Percentiles rank a stretch among this genome's conserved stretches.
These are phyloP conservation scores for Pristionchus arcanus DNA, from an alignment of 2,888 invertebrate genomes.

Conservation along the genomic window DNA sequence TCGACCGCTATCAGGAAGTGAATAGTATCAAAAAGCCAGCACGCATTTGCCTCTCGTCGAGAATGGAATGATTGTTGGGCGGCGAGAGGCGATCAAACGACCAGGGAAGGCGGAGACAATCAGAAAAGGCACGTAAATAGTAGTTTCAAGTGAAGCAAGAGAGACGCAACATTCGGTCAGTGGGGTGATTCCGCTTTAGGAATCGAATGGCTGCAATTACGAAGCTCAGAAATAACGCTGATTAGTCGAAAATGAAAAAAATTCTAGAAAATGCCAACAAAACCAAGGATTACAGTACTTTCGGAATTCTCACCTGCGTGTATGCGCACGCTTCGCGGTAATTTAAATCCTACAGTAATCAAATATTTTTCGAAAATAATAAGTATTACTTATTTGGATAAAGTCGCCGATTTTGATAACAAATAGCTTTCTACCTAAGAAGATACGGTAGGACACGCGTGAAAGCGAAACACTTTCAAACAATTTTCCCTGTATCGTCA, in stretches of 20 bases:
- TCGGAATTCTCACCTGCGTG: too few relatives aligned
- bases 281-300: too few relatives aligned
- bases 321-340: too few relatives aligned
- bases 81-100: slow-evolving; percentile 32
- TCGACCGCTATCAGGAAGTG: neutral
- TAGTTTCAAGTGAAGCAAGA: slow-evolving; percentile 18
- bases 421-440: too few relatives aligned
- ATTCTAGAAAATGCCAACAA: neutral
- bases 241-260: neutral
- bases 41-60: neutral
- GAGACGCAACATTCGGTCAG: neutral
- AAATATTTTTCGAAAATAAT: too few relatives aligned
- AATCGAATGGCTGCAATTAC: neutral
- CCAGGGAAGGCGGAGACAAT: slow-evolving; percentile 14
- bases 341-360: too few relatives aligned
- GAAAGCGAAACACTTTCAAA: too few relatives aligned
- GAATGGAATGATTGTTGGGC: slow-evolving; percentile 16
- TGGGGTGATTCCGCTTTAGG: slow-evolving; percentile 28
- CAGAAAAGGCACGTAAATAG: slow-evolving; percentile 34
- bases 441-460: too few relatives aligned
- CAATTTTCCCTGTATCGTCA: too few relatives aligned
- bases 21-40: neutral
- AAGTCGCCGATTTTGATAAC: too few relatives aligned
- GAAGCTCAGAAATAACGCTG: neutral
- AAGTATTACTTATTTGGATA: too few relatives aligned